A percentile compares a stretch with the other conserved stretches of the same genome.
These are phyloP conservation scores for Venustoraphidia nigricollis DNA, from an alignment of 2,888 invertebrate genomes.

Conservation along the genomic window DNA sequence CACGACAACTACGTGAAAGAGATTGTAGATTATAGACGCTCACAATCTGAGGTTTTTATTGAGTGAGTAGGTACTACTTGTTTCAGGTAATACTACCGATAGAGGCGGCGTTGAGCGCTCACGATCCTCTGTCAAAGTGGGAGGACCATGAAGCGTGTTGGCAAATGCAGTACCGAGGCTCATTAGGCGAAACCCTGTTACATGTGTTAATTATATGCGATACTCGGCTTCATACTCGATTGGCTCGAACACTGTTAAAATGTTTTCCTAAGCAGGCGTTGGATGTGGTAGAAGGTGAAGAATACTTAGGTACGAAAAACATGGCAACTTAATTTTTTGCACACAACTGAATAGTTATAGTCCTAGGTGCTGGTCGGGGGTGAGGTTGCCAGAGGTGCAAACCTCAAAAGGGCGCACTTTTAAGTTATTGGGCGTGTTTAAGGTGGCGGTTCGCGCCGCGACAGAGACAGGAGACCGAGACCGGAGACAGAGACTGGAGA, in stretches of 20 bases:
- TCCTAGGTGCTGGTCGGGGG: no score
- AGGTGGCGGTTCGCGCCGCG: no score
- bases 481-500: no score
- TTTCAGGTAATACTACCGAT: constrained; percentile 62
- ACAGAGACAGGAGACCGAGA: no score
- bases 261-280: constrained; percentile 81
- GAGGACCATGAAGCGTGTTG: constrained; percentile 88
- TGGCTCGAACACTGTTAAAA: constrained; percentile 79
- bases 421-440: no score
- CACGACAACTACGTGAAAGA: no score
- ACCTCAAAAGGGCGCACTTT: no score
- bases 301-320: constrained; percentile 62
- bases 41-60: no score
- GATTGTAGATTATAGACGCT: no score
- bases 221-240: constrained; percentile 60
- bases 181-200: constrained; percentile 84
- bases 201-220: constrained; percentile 93
- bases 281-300: constrained; percentile 94
- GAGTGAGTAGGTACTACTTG: not conserved
- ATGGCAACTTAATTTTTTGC: no score
- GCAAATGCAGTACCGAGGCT: constrained; percentile 94
- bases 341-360: no score
- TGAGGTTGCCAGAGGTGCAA: no score
- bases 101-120: constrained; percentile 68
- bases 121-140: constrained; percentile 81